Evolutionary conservation across 2,113 vertebrate genomes (phyloP).

Genomic region (Dromiciops gliroides): DNA sequence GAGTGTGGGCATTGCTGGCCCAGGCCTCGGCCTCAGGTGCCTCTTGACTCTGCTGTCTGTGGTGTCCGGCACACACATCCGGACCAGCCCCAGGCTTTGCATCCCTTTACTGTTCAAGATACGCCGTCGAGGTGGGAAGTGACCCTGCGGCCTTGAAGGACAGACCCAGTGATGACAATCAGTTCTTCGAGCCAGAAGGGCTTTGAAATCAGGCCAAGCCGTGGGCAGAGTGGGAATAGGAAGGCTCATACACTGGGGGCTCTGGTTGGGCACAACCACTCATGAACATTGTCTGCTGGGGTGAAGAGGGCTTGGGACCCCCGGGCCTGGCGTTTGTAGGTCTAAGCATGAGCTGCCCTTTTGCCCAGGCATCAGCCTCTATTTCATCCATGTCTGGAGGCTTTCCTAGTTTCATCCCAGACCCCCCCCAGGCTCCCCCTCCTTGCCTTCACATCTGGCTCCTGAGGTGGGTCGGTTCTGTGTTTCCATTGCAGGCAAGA

Average conservation of each 20-base stretch:
- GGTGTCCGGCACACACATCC: not conserved
- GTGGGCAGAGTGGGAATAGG: too few relatives aligned
- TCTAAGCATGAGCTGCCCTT: not conserved
- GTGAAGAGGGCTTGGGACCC: too few relatives aligned
- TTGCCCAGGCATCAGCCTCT: not conserved
- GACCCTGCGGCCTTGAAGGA: not conserved
- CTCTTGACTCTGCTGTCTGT: not conserved
- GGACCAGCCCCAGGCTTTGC: not conserved
- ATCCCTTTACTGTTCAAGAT: not conserved
- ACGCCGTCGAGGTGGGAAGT: not conserved
- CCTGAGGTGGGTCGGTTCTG: too few relatives aligned
- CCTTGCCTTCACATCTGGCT: too few relatives aligned
- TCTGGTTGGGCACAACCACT: not conserved
- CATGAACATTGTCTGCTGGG: too few relatives aligned
- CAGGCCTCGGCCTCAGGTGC: too few relatives aligned
- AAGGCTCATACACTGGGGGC: not conserved
- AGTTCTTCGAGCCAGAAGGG: too few relatives aligned
- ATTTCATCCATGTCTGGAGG: not conserved
- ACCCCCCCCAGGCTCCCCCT: rapidly evolving
- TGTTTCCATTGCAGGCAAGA: not conserved
- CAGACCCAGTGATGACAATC: not conserved
- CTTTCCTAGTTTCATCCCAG: not conserved
- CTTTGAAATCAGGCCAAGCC: not conserved
- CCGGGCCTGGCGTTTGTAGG: not conserved
- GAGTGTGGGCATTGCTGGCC: too few relatives aligned